A percentile compares a stretch with the other conserved stretches of the same genome.
These are phyloP conservation scores for Leptobrachium ailaonicum DNA, from an alignment of 2,113 vertebrate genomes.

Conservation along the genomic window DNA sequence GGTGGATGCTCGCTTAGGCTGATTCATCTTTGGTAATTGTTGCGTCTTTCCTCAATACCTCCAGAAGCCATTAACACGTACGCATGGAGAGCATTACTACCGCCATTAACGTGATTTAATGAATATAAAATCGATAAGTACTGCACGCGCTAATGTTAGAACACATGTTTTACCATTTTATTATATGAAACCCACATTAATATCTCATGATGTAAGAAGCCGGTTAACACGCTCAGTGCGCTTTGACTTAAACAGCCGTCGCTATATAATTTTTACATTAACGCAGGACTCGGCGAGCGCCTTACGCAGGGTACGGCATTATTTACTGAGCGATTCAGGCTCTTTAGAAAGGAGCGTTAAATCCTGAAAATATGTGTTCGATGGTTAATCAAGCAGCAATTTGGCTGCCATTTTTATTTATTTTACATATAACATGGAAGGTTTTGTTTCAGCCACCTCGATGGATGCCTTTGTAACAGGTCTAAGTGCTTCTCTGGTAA, in stretches of 20 bases:
- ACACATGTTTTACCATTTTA: conserved; percentile 18
- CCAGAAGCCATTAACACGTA: background rate
- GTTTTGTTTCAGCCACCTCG: too few relatives aligned
- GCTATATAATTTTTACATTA: too few relatives aligned
- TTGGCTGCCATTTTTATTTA: too few relatives aligned
- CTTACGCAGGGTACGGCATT: too few relatives aligned
- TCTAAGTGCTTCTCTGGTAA: too few relatives aligned
- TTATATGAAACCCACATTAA: conserved; percentile 13
- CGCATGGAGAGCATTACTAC: background rate
- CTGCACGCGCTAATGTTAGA: conserved; percentile 21
- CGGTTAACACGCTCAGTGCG: background rate
- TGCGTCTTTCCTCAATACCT: background rate
- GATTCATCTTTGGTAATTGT: background rate
- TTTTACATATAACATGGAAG: too few relatives aligned
- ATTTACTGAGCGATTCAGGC: too few relatives aligned
- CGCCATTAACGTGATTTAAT: conserved; percentile 28
- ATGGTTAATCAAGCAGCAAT: too few relatives aligned
- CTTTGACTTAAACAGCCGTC: background rate
- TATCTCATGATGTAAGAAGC: conserved; percentile 1
- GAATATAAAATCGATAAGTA: conserved; percentile 26
- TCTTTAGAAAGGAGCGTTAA: too few relatives aligned
- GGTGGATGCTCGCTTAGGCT: background rate
- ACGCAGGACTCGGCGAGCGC: too few relatives aligned
- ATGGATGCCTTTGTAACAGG: too few relatives aligned
- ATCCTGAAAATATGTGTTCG: too few relatives aligned